Evolutionary conservation across 2,888 invertebrate species (phyloP).

Genomic region (Torymus tubicola): DNA sequence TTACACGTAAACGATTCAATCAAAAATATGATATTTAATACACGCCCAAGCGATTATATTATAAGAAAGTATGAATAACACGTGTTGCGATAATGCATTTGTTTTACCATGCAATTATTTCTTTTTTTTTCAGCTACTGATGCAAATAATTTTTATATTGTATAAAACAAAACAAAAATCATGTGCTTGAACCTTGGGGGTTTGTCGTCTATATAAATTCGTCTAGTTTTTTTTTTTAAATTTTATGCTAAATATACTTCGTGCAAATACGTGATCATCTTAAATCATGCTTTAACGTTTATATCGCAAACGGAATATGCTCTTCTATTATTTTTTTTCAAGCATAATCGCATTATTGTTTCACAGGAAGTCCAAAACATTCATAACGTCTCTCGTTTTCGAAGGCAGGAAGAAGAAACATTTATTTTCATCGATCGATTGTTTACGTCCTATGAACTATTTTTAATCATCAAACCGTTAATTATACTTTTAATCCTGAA

Average conservation of each 20-base stretch:
- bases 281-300: not conserved
- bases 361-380: constrained; percentile 27
- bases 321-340: not conserved
- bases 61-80: constrained; percentile 29
- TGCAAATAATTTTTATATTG: not conserved
- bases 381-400: constrained; percentile 14
- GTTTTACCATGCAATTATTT: constrained; percentile 2
- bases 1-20: constrained; percentile 37
- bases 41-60: constrained; percentile 16
- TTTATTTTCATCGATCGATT: constrained; percentile 21
- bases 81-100: not conserved
- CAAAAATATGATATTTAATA: constrained; percentile 44
- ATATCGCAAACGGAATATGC: too few relatives aligned
- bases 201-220: constrained; percentile 10
- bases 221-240: constrained; percentile 2
- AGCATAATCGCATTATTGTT: constrained; percentile 2
- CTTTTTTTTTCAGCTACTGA: constrained; percentile 6
- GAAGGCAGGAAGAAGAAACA: constrained; percentile 1
- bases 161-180: not conserved
- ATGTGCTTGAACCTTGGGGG: not conserved
- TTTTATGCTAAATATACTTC: not conserved
- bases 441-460: too few relatives aligned
- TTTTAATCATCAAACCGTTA: too few relatives aligned
- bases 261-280: constrained; percentile 1
- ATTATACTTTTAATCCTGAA: too few relatives aligned